Conservation (phyloP, 2,888 invertebrate genomes). For the Andrena chrysosceles region DNA sequence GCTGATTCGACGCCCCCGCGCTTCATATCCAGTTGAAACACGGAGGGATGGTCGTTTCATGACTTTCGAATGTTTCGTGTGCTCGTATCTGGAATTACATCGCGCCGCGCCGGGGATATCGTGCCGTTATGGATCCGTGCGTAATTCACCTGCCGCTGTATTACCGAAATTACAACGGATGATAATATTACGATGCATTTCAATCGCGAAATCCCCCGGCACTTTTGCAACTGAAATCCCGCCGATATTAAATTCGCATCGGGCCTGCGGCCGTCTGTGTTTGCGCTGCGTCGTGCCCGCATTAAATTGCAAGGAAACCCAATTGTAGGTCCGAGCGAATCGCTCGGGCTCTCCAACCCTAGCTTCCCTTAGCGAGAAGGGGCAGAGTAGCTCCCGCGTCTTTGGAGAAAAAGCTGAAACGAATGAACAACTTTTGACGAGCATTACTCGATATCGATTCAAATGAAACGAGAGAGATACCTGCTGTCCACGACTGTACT, state of each 20-base stretch:
- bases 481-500: constrained; percentile 41
- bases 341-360: neutral
- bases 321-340: neutral
- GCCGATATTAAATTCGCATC: constrained; percentile 63
- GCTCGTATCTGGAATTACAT: constrained; percentile 48
- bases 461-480: constrained; percentile 27
- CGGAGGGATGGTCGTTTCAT: constrained; percentile 10
- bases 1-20: no score
- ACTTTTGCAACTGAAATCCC: constrained; percentile 69
- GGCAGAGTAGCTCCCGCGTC: neutral
- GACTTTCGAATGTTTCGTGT: constrained; percentile 46
- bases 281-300: constrained; percentile 51
- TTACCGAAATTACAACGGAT: constrained; percentile 68
- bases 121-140: constrained; percentile 59
- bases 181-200: constrained; percentile 67
- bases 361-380: neutral
- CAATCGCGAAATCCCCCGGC: constrained; percentile 70
- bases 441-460: constrained; percentile 48
- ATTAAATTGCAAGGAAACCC: constrained; percentile 53
- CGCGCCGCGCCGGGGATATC: constrained; percentile 36
- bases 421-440: constrained; percentile 20
- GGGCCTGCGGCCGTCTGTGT: constrained; percentile 54
- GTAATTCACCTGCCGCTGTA: constrained; percentile 58
- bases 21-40: neutral
- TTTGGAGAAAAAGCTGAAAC: neutral